phyloP scores from a whole-genome alignment of 2,797 vertebrate species.

The Tapera naevia region DNA sequence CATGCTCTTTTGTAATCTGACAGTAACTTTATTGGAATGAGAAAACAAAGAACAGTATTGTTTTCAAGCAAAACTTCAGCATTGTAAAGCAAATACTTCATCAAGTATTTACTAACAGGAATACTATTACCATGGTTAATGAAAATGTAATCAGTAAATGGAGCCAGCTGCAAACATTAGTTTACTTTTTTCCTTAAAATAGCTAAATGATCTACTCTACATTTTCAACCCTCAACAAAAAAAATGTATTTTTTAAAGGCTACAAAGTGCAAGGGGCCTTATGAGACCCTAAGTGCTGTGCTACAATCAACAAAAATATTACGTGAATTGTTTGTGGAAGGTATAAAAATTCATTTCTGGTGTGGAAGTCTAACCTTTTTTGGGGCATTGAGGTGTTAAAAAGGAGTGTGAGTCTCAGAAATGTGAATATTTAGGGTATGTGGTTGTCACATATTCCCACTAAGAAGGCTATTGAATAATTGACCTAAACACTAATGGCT shows the following conservation, averaged over 20 bases:
- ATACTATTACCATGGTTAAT: slow-evolving; percentile 49
- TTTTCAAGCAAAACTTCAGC: slow-evolving; percentile 40
- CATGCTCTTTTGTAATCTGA: slow-evolving; percentile 15
- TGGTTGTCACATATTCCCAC: not conserved
- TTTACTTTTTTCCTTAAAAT: not conserved
- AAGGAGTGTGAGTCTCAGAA: slow-evolving; percentile 17
- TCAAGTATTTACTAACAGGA: slow-evolving; percentile 60
- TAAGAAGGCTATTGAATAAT: not conserved
- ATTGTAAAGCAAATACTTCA: slow-evolving; percentile 44
- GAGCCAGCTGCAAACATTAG: slow-evolving; percentile 36
- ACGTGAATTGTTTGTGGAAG: slow-evolving; percentile 6
- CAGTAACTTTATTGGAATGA: not conserved
- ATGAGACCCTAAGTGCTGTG: not conserved
- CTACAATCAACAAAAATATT: not conserved
- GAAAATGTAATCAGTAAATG: slow-evolving; percentile 45
- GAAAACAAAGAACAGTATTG: slow-evolving; percentile 52
- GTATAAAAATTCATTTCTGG: slow-evolving; percentile 9
- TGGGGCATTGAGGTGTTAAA: slow-evolving; percentile 16
- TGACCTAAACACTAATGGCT: not conserved
- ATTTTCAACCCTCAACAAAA: slow-evolving; percentile 22
- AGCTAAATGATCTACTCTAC: not conserved
- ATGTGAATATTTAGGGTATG: slow-evolving; percentile 18
- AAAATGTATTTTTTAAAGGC: slow-evolving; percentile 39
- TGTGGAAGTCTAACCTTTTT: not conserved
- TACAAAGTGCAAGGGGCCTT: not conserved